These are phyloP conservation scores for Tenthredo mesomela DNA, from an alignment of 2,888 invertebrate species.

Conservation along the genomic window DNA sequence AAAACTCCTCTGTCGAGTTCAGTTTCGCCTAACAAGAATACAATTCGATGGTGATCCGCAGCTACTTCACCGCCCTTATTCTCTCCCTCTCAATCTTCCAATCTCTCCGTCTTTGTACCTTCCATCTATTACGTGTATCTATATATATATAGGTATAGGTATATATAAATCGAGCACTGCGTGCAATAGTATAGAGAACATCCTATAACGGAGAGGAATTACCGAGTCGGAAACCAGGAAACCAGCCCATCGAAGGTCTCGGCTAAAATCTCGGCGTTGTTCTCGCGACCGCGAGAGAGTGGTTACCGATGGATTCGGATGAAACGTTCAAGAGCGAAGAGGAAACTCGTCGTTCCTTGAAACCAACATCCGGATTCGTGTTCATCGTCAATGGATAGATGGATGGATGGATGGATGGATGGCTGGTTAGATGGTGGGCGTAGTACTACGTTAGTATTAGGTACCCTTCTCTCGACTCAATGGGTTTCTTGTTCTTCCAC, in stretches of 20 bases:
- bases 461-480: background rate
- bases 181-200: slow-evolving; percentile 20
- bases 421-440: background rate
- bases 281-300: slow-evolving; percentile 4
- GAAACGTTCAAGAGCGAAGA: background rate
- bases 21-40: slow-evolving; percentile 34
- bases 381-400: slow-evolving; percentile 16
- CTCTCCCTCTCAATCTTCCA: background rate
- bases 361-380: slow-evolving; percentile 22
- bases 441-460: background rate
- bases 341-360: background rate
- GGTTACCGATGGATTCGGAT: background rate
- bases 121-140: background rate
- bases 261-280: slow-evolving; percentile 34
- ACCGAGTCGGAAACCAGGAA: slow-evolving; percentile 20
- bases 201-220: slow-evolving; percentile 13
- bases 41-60: slow-evolving; percentile 37
- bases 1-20: background rate
- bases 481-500: background rate
- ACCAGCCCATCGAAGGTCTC: slow-evolving; percentile 9
- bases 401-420: background rate
- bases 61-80: slow-evolving; percentile 16
- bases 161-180: background rate
- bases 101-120: background rate
- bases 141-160: too few species aligned